Base-by-base conservation (phyloP, 2,888 invertebrate species). In the Mallateleia sp. region DNA sequence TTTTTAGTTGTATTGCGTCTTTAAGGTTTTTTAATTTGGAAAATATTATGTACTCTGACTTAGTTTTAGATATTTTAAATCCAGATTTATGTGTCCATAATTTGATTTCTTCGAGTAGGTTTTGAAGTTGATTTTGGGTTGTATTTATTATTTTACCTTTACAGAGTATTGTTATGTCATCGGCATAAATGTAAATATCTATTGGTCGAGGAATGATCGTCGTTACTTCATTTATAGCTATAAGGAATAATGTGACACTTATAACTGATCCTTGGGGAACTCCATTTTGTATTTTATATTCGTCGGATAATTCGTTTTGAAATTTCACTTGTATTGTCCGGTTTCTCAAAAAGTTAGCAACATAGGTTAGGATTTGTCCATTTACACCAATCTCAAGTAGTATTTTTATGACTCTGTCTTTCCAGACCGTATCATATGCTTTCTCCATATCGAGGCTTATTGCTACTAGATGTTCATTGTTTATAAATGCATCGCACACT, bases 361-460 rank as follows among this genome's bases (percentile, higher is more conserved):
- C 11, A 11, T 9, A 38, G 11, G 2, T 11, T 5, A 38, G 14
- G 14, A 38, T 2, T 11, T 7, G 2, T 0, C 88, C 88, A 22
- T 50, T 60, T 15, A 85, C 75, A n/a, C 81, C 54, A 5, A 56
- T 34, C 50, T 82, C 52, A 6, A n/a, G 14, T 9, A 88, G 69
- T 11, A 85, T 77, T 47, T 79, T 34, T 11, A 90, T 24, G 1
- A 88, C 71, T 28, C 87, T 50, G 18, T 79, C 74, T 52, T 54
- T 81, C 88, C 85, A 89, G 1, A 87, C 60, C 66, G 87, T 85
- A 34, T 89, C 88, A 34, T 87, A 91, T 0, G 90, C 89, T 45
- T 90, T 89, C 58, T 90, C 89, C 18, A 52, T 60, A 14, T 66
- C 67, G 0, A 67, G 20, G 14, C 38, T n/a, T 6, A 78, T 22